Evolutionary conservation across 2,888 invertebrate species (phyloP), one percentile per base, ranked within the genome.

Genomic region (Melinopterus prodromus): DNA sequence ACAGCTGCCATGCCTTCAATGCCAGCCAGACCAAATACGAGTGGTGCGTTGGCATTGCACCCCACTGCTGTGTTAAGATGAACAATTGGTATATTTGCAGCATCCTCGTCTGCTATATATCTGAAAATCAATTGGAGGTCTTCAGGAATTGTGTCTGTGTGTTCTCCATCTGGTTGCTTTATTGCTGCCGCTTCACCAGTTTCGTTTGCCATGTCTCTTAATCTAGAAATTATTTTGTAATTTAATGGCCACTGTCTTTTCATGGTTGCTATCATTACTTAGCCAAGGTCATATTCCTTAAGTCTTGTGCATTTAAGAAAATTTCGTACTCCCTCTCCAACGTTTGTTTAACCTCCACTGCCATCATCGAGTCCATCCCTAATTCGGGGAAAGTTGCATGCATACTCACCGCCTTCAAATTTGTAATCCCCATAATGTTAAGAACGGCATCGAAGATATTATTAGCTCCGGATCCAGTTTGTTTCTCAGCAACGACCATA

Each of bases 301-400:
- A 94, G 84, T 98, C 97, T 86, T 96, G 95, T 6, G 97, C 94
- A 0, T 96, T 94, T 4, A 99, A 90, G 87, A 94, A 94, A 78
- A 98, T 90, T 86, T 98, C 97, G 87, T 95, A 97, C 87, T 97
- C 96, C 85, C 97, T 91, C 88, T 98, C 98, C 1, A 98, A 89
- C 0, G 95, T 95, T 89, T 98, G 98, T 85, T 98, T 98, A 84
- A 99, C 97, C 90, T 99, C 98, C 0, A 98, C 97, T 0, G 96
- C 97, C 97, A 98, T 98, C 91, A 99, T 94, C 2, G 98, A 98
- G 90, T 99, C 98, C 94, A 99, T 96, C 69, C 99, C 99, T 82
- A 99, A 90, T 88, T 99, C 98, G 0, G 97, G 96, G 1, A 99
- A 90, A 0, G 94, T 93, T 0, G 94, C 92, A 85, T 94, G 93